Evolutionary conservation across 2,113 vertebrate genomes (phyloP).

Genomic region (Lagopus muta): DNA sequence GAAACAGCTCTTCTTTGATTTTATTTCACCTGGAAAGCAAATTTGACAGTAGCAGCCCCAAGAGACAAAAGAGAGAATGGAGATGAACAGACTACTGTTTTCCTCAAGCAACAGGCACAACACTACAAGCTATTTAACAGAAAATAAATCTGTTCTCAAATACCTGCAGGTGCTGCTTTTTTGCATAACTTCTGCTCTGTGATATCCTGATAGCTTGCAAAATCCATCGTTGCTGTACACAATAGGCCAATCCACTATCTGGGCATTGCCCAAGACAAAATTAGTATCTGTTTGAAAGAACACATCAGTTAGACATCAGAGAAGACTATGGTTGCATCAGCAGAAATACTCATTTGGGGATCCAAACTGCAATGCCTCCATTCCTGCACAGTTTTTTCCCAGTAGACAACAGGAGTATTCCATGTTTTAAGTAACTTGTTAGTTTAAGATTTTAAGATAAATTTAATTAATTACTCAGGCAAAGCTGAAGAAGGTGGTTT

Average conservation of each 20-base stretch:
- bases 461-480: not conserved
- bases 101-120: slow-evolving; percentile 23
- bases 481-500: not conserved
- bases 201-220: slow-evolving; percentile 95
- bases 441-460: not conserved
- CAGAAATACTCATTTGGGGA: not conserved
- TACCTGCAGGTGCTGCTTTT: slow-evolving; percentile 99
- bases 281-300: slow-evolving; percentile 90
- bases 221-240: slow-evolving; percentile 99
- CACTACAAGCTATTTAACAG: slow-evolving; percentile 43
- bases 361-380: not conserved
- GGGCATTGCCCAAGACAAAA: slow-evolving; percentile 96
- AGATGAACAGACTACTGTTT: slow-evolving; percentile 43
- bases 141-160: slow-evolving; percentile 62
- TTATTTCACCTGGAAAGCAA: slow-evolving; percentile 42
- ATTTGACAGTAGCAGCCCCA: slow-evolving; percentile 30
- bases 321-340: not conserved
- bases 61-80: slow-evolving; percentile 21
- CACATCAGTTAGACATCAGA: slow-evolving; percentile 43
- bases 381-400: not conserved
- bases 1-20: slow-evolving; percentile 16
- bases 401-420: not conserved
- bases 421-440: not conserved
- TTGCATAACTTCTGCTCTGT: slow-evolving; percentile 98
- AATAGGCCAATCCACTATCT: slow-evolving; percentile 98